A percentile compares a stretch with the other conserved stretches of the same genome.
phyloP scores from a whole-genome alignment of 2,888 invertebrate genomes.

The Ectemnius lituratus region DNA sequence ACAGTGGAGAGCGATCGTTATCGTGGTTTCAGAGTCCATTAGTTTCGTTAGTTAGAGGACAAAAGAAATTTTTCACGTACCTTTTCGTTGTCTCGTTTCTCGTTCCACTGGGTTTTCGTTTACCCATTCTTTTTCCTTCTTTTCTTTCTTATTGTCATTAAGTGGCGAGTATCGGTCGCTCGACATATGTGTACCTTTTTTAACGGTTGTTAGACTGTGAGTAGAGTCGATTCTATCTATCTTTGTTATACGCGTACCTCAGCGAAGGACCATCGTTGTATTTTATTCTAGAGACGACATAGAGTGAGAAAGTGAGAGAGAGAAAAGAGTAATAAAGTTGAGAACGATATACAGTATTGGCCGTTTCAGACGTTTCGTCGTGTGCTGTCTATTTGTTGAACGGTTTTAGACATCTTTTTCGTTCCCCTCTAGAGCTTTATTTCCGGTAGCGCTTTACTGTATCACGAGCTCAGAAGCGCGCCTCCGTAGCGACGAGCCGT shows the following conservation, averaged over 20 bases:
- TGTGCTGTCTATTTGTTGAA: conserved; percentile 35
- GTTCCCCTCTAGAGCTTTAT: conserved; percentile 9
- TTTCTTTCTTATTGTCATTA: conserved; percentile 24
- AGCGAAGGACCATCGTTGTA: background rate
- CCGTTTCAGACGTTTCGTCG: conserved; percentile 29
- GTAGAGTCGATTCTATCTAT: conserved; percentile 14
- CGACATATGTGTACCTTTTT: conserved; percentile 14
- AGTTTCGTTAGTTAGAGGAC: too few relatives aligned
- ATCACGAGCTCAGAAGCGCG: conserved; percentile 6
- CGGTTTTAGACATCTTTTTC: conserved; percentile 23
- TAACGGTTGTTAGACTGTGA: conserved; percentile 23
- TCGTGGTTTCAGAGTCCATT: too few relatives aligned
- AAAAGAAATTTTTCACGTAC: conserved; percentile 13
- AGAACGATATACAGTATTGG: conserved; percentile 31
- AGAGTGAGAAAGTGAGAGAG: background rate
- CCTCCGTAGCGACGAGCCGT: conserved; percentile 15
- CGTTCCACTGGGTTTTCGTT: conserved; percentile 8
- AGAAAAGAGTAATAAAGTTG: conserved; percentile 9
- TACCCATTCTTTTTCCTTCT: background rate
- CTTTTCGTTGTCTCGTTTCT: background rate
- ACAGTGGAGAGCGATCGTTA: too few relatives aligned
- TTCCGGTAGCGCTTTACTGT: conserved; percentile 23
- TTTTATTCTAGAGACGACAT: background rate
- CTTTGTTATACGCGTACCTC: conserved; percentile 24
- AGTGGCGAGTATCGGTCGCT: conserved; percentile 18